A percentile compares a stretch with the other conserved stretches of the same genome.
Conservation (phyloP, 1,140 invertebrate species). For the Drosophila athabasca region DNA sequence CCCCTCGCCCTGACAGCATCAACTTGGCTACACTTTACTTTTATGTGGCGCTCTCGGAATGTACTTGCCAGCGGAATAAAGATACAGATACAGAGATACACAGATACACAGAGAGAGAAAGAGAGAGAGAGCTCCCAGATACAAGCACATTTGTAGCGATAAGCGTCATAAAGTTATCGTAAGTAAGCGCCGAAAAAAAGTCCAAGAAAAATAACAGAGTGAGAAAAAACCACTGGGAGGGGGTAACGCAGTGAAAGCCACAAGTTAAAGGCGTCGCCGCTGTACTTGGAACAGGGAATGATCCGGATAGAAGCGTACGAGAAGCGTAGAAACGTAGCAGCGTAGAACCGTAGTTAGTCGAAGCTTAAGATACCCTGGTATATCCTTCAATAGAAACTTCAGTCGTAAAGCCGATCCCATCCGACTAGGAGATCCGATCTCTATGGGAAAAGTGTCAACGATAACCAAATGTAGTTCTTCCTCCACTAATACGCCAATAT, state of each 20-base stretch:
- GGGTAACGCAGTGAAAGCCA: conserved; percentile 41
- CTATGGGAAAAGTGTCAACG: no score
- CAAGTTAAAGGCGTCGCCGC: conserved; percentile 50
- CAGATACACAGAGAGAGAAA: conserved; percentile 9
- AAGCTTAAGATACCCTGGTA: no score
- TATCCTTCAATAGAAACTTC: no score
- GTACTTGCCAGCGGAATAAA: conserved; percentile 78
- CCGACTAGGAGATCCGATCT: no score
- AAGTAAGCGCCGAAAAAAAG: conserved; percentile 73
- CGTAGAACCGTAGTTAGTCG: no score
- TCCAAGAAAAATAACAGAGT: conserved; percentile 32
- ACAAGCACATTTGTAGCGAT: conserved; percentile 81
- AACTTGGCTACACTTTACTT: conserved; percentile 82
- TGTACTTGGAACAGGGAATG: conserved; percentile 23
- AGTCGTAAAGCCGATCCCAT: no score
- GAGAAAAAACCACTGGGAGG: neutral
- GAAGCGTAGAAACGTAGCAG: no score
- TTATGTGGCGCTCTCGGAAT: conserved; percentile 74
- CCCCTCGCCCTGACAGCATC: conserved; percentile 32
- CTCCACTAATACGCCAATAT: no score
- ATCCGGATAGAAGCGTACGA: neutral
- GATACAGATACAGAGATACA: conserved; percentile 73
- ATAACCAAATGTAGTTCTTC: no score
- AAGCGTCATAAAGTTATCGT: conserved; percentile 82
- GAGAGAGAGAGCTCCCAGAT: conserved; percentile 52